Evolutionary conservation across 2,797 vertebrate genomes (phyloP).

Genomic region (Ceyx erithaca): DNA sequence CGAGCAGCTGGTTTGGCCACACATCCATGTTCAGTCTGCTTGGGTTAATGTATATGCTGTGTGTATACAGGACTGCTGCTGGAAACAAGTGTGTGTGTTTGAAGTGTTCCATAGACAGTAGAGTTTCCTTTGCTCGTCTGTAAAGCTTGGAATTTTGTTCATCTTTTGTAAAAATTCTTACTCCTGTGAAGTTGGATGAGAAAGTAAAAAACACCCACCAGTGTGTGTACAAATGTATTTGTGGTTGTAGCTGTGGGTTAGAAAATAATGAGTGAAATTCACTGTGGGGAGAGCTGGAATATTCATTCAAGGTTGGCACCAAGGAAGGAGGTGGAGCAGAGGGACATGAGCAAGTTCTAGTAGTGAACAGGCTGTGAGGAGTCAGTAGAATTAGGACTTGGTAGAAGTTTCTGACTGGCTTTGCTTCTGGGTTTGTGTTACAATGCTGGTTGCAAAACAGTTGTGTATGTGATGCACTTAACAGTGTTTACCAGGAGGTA

Average conservation of each 20-base stretch:
- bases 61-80: slow-evolving; percentile 48
- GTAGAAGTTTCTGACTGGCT: background rate
- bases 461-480: slow-evolving; percentile 22
- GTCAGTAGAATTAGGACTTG: background rate
- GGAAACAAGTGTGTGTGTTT: background rate
- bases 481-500: slow-evolving; percentile 40
- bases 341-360: background rate
- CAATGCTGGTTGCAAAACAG: background rate
- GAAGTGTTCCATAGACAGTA: background rate
- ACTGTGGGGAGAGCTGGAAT: slow-evolving; percentile 50
- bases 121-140: slow-evolving; percentile 42
- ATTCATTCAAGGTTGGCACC: background rate
- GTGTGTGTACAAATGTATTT: background rate
- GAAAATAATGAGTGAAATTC: background rate
- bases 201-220: background rate
- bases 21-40: background rate
- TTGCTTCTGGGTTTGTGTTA: slow-evolving; percentile 25
- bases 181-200: background rate
- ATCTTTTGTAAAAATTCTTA: slow-evolving; percentile 38
- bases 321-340: background rate
- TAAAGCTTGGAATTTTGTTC: slow-evolving; percentile 50
- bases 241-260: background rate
- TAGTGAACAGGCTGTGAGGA: slow-evolving; percentile 22
- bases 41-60: background rate
- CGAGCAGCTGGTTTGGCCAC: background rate